phyloP scores from a whole-genome alignment of 2,888 invertebrate genomes.

The Rhodophaea formosa region DNA sequence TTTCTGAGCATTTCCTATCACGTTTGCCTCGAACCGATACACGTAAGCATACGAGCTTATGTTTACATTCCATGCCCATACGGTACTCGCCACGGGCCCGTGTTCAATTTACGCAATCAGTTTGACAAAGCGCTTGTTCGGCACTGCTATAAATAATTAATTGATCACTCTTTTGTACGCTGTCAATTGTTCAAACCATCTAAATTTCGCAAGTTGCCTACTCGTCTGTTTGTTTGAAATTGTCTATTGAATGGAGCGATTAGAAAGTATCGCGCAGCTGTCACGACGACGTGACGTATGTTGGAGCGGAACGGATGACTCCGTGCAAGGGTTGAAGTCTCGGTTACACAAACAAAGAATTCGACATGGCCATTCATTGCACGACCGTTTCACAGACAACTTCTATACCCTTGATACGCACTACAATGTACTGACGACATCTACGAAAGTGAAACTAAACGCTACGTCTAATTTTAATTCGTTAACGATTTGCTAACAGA shows the following conservation, averaged over 20 bases:
- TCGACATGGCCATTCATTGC: conserved; percentile 61
- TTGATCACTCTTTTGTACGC: conserved; percentile 59
- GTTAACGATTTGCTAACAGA: conserved; percentile 11
- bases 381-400: conserved; percentile 53
- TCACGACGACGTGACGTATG: conserved; percentile 74
- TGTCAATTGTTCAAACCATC: conserved; percentile 65
- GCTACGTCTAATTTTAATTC: conserved; percentile 9
- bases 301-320: conserved; percentile 75
- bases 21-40: conserved; percentile 57
- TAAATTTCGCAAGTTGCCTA: conserved; percentile 68
- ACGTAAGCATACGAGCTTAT: conserved; percentile 47
- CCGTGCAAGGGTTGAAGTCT: conserved; percentile 68
- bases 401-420: conserved; percentile 33
- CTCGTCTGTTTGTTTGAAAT: conserved; percentile 64
- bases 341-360: conserved; percentile 68
- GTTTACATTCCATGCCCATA: conserved; percentile 43
- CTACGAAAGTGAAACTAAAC: conserved; percentile 28
- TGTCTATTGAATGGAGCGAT: conserved; percentile 68
- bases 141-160: conserved; percentile 64
- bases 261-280: conserved; percentile 77
- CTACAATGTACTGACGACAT: conserved; percentile 29
- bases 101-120: conserved; percentile 42
- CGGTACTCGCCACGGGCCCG: conserved; percentile 29
- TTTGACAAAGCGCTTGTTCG: conserved; percentile 47
- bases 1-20: conserved; percentile 75